Evolutionary conservation across 2,797 vertebrate species (phyloP), one percentile per base, ranked within the genome.

Genomic region (Acipenser ruthenus): DNA sequence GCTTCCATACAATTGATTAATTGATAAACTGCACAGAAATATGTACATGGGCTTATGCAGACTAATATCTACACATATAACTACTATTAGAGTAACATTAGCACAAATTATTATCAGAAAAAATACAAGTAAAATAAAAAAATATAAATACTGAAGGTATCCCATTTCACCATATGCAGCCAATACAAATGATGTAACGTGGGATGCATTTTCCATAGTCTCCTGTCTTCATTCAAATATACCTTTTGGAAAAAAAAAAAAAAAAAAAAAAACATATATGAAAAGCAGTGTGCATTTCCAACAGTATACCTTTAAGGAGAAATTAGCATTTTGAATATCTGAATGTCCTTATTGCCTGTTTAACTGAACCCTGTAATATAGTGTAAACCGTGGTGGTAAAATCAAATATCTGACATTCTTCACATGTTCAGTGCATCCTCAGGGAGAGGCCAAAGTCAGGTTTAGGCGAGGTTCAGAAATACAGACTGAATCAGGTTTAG

Each of bases 171-270:
- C 15, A 49, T 74, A 78, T 6, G 68, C 75, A 15, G 6, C 1
- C 0, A 81, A 70, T 7, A 48, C 52, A 47, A 82, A 75, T 55
- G 67, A 64, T 10, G 63, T 48, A 5, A 65, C 8, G 7, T 67
- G 12, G 1, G 72, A 71, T 0, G 63, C 67, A 64, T 78, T 76
- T 53, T 10, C 66, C 69, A 71, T 71, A 47, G n/a, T 53, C 23
- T 55, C n/a, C 49, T 62, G 9, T 62, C 49, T 12, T 18, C 15
- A 18, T 18, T 11, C 6, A 23, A 12, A n/a, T 56, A 56, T 6
- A 10, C 1, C 55, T 56, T 6, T 52, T 6, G 11, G 55, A 9
- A 12, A n/a, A 6, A 56, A 12, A 56, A n/a, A 18, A 18, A 18
- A 18, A 18, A 6, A 56, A 12, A 56, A n/a, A 18, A 18, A 18